Conservation (phyloP, 2,113 vertebrate species). For the Phaethornis superciliosus region DNA sequence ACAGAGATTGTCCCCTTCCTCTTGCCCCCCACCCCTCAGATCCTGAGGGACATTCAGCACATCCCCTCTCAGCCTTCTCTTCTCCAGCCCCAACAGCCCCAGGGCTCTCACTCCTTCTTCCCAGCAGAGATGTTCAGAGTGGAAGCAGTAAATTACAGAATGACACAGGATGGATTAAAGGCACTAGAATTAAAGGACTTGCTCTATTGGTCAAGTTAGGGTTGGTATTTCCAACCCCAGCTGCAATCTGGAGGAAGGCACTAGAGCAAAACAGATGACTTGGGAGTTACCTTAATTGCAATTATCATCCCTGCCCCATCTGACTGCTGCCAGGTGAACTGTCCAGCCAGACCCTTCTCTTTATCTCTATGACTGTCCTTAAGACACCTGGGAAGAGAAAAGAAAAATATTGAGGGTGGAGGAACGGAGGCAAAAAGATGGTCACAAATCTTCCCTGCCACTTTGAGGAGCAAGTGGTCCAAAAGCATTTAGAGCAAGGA, state of each 20-base stretch:
- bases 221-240: neutral
- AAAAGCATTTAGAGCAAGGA: neutral
- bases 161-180: neutral
- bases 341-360: neutral
- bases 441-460: neutral
- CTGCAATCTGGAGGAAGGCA: neutral
- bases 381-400: neutral
- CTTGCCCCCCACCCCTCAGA: too few relatives aligned
- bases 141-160: neutral
- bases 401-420: neutral
- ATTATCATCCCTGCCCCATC: neutral
- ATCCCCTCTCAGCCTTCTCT: too few relatives aligned
- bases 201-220: neutral
- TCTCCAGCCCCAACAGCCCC: too few relatives aligned
- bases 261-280: neutral
- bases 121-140: neutral
- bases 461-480: conserved; percentile 17
- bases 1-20: too few relatives aligned
- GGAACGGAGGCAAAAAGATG: neutral
- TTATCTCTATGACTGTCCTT: neutral
- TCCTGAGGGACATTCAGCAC: too few relatives aligned
- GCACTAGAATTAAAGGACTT: neutral
- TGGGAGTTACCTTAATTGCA: neutral
- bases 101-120: too few relatives aligned
- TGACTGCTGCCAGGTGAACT: neutral